phyloP scores from a whole-genome alignment of 1,140 invertebrate genomes.

The Drosophila auraria region DNA sequence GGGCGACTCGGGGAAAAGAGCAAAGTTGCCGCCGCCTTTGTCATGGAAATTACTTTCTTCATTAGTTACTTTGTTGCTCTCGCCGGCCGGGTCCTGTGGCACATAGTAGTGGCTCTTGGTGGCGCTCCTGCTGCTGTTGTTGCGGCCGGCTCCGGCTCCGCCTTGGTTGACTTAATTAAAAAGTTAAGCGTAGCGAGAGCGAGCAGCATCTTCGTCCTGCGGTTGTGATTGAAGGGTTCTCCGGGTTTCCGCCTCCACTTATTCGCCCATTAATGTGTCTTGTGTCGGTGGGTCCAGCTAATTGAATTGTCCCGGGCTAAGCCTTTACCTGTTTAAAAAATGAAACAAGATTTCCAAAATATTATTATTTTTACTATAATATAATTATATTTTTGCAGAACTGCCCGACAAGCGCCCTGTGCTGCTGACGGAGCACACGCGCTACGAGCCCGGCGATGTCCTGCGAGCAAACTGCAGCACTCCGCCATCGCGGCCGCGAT shows the following conservation, averaged over 20 bases:
- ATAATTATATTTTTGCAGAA: conserved; percentile 85
- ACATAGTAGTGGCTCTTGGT: conserved; percentile 23
- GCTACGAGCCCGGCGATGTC: conserved; percentile 89
- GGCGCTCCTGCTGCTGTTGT: neutral
- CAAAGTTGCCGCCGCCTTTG: conserved; percentile 64
- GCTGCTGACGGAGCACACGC: conserved; percentile 87
- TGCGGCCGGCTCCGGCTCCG: conserved; percentile 17
- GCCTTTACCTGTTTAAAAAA: conserved; percentile 6
- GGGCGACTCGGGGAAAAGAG: conserved; percentile 34
- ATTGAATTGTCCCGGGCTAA: conserved; percentile 49
- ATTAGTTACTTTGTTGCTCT: conserved; percentile 74
- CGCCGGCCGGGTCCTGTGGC: conserved; percentile 27
- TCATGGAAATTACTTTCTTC: conserved; percentile 80
- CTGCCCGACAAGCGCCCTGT: conserved; percentile 87
- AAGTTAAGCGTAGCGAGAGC: conserved; percentile 63
- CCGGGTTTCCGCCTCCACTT: conserved; percentile 37
- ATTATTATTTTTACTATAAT: neutral
- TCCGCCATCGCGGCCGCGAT: conserved; percentile 88
- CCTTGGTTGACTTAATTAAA: conserved; percentile 81
- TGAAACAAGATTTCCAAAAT: neutral
- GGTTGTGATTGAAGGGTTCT: conserved; percentile 40
- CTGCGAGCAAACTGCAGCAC: conserved; percentile 90
- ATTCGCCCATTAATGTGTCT: conserved; percentile 56
- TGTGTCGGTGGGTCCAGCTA: conserved; percentile 34
- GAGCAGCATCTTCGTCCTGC: conserved; percentile 28